Evolutionary conservation across 2,888 invertebrate species (phyloP).

Genomic region (Octonoba sinensis): DNA sequence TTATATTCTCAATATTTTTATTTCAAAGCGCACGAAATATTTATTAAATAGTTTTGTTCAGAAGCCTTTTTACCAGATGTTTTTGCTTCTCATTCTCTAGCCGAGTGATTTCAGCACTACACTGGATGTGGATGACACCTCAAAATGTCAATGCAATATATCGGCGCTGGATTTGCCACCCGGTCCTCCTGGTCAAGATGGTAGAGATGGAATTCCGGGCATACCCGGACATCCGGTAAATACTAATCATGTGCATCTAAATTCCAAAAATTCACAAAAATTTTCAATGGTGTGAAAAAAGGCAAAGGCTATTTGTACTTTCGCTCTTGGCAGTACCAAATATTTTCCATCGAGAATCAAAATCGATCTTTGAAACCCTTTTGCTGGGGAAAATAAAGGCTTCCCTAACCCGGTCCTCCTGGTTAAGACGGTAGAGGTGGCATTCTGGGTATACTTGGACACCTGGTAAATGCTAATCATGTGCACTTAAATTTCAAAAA

Average conservation of each 20-base stretch:
- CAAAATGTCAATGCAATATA: slow-evolving; percentile 47
- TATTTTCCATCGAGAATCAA: no score
- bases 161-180: slow-evolving; percentile 51
- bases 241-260: neutral
- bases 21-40: no score
- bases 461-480: slow-evolving; percentile 26
- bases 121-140: slow-evolving; percentile 15
- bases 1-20: no score
- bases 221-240: slow-evolving; percentile 50
- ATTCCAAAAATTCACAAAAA: no score
- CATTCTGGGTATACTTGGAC: slow-evolving; percentile 48
- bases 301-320: no score
- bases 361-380: no score
- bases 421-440: slow-evolving; percentile 54
- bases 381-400: no score
- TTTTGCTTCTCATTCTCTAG: slow-evolving; percentile 6
- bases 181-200: slow-evolving; percentile 46
- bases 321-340: no score
- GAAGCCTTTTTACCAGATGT: no score
- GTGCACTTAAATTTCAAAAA: no score
- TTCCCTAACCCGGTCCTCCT: slow-evolving; percentile 29
- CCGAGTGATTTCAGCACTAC: slow-evolving; percentile 22
- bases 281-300: no score
- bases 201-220: slow-evolving; percentile 54
- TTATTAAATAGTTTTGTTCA: no score